Base-by-base conservation (phyloP, 2,113 vertebrate species). In the Plectropomus leopardus region DNA sequence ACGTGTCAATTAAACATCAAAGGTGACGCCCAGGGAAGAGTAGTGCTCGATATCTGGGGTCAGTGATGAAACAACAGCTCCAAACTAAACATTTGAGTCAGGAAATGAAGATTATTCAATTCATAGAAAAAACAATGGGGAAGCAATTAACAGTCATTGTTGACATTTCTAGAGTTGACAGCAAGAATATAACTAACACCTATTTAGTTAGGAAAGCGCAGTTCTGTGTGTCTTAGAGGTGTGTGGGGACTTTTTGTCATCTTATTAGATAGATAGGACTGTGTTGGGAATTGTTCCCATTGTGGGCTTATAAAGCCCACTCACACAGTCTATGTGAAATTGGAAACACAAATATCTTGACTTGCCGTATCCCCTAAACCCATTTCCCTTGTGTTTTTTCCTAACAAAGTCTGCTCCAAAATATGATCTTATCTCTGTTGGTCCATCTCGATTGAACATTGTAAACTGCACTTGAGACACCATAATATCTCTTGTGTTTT, bases 1-100 rank as follows among this genome's bases (percentile, higher is more conserved):
- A 32, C 30, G 32, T 74, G 69, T 66, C 82, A 83, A 5, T 80
- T 69, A 79, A 2, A 63, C 48, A 50, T 76, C 40, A 69, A n/a
- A 71, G 51, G n/a, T 4, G 40, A 68, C 14, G 13, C 26, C 28
- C 13, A 15, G 30, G 19, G 48, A 73, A 7, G 47, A 72, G 15
- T 3, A 0, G 7, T 5, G 0, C 17, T 72, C 45, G 59, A 3
- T 66, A 34, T 61, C 0, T 59, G 23, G n/a, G 32, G 24, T 6
- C 15, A n/a, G 23, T 28, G 28, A 65, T 50, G 32, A 51, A 73
- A 57, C 30, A 69, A 61, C 47, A 34, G 50, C 76, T 30, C 26
- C 2, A 26, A 50, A 66, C 13, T 3, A 32, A 67, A 61, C 48
- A 21, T 21, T 54, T 61, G 2, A 45, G 9, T 26, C 26, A 45